Base-by-base conservation (phyloP, 2,797 vertebrate genomes). In the Periparus ater region DNA sequence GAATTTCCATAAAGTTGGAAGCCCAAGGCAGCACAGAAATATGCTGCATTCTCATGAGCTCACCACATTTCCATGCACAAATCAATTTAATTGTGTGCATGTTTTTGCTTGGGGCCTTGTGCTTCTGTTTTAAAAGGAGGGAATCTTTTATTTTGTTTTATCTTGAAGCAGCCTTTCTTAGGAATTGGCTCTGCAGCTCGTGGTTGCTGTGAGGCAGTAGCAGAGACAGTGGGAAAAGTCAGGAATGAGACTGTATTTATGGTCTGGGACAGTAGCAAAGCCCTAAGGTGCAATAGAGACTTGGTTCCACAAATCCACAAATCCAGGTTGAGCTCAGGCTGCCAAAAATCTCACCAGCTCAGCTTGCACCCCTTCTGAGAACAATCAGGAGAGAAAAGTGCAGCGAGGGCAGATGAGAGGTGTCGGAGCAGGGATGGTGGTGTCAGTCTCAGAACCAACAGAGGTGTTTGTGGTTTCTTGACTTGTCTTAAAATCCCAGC, bases 1-100 rank as follows among this genome's bases (percentile, higher is more conserved):
- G 45, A 34, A 77, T 91, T 96, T 77, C 72, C n/a, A 83, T 74
- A 3, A 71, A 93, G 82, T 53, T 50, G 45, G 72, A 71, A 83
- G 76, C 88, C 88, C 32, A 88, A 70, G 88, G 78, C 96, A 66
- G 55, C 53, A 51, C 18, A 89, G 57, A 63, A 91, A 70, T 76
- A 29, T 17, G 48, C 83, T 79, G 57, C 42, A 34, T 94, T 91
- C 88, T 85, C 83, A 65, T 80, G 32, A 90, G 83, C 61, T 75
- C 20, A 54, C 85, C 83, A 65, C 63, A 80, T 91, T 94, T 85
- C 88, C 90, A 30, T 53, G 45, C 53, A 76, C 48, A 80, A 74
- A 83, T 85, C 73, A 20, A 60, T 44, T 74, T 85, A 88, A 94
- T 65, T 91, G 75, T 63, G 26, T 66, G 54, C 48, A 34, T 80